Percentiles rank a stretch among this genome's conserved stretches.
Conservation (phyloP, 2,888 invertebrate species). For the Philopedon plagiatum region DNA sequence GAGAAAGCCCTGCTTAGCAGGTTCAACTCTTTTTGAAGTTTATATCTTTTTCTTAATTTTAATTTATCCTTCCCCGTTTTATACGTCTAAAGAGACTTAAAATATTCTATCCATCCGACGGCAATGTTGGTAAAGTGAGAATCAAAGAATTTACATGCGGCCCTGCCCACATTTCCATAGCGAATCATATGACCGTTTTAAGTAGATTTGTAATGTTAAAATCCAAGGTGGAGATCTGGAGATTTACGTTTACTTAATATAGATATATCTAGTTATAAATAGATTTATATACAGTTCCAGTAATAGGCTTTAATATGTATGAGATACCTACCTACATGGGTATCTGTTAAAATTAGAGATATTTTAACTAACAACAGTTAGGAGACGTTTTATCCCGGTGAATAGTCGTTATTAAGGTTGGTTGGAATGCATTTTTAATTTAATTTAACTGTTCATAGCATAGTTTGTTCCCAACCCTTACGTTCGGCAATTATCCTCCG, state of each 20-base stretch:
- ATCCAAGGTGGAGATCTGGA: conserved; percentile 6
- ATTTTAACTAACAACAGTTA: not conserved
- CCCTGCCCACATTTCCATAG: conserved; percentile 21
- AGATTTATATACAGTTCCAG: conserved; percentile 3
- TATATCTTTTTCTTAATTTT: too few relatives aligned
- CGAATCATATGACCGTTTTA: conserved; percentile 24
- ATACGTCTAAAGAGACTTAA: not conserved
- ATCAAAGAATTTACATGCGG: conserved; percentile 10
- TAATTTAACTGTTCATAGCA: too few relatives aligned
- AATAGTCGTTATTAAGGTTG: not conserved
- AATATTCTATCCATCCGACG: conserved; percentile 9
- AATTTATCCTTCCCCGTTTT: not conserved
- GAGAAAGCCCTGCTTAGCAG: too few relatives aligned
- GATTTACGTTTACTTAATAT: conserved; percentile 21
- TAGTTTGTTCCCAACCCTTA: too few relatives aligned
- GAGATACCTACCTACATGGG: conserved; percentile 12
- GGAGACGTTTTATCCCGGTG: not conserved
- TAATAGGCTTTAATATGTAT: conserved; percentile 9
- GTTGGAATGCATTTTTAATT: too few relatives aligned
- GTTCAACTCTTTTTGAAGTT: too few relatives aligned
- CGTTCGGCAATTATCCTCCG: too few relatives aligned
- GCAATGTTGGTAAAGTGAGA: conserved; percentile 4
- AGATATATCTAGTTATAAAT: conserved; percentile 23
- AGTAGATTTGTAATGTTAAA: conserved; percentile 22
- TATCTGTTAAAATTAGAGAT: not conserved